Conservation (phyloP, 2,888 invertebrate genomes). For the Chromoteleia sp. region DNA sequence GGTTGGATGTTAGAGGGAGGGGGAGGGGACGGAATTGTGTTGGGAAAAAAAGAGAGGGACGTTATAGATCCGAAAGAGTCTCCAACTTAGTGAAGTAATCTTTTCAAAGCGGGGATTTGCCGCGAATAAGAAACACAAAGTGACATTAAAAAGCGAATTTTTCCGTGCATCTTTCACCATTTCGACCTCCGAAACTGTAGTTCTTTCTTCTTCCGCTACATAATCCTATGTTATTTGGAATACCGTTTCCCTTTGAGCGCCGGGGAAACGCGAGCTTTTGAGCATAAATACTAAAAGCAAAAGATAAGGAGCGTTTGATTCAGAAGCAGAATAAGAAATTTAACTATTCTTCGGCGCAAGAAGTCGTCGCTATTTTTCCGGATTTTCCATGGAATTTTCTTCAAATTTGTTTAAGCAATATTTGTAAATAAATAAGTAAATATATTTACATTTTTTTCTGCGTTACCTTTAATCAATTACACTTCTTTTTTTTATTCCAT, state of each 20-base stretch:
- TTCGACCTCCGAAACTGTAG: slow-evolving; percentile 57
- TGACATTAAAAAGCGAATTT: slow-evolving; percentile 70
- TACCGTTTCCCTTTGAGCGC: slow-evolving; percentile 60
- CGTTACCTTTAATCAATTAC: no score
- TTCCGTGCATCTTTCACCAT: slow-evolving; percentile 58
- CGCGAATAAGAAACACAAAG: slow-evolving; percentile 69
- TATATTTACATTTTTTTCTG: no score
- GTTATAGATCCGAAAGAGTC: slow-evolving; percentile 66
- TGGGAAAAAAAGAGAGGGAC: slow-evolving; percentile 36
- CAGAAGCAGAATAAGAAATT: slow-evolving; percentile 63
- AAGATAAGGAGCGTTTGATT: slow-evolving; percentile 65
- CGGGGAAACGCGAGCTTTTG: slow-evolving; percentile 57
- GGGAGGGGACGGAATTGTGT: no score
- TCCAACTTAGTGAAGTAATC: slow-evolving; percentile 67
- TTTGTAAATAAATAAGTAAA: no score
- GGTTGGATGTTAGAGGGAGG: no score
- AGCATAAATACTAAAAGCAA: slow-evolving; percentile 65
- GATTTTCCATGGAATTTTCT: slow-evolving; percentile 43
- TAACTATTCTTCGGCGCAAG: slow-evolving; percentile 49
- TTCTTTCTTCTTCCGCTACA: slow-evolving; percentile 54
- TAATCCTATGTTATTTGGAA: slow-evolving; percentile 64
- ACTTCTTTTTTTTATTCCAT: no score
- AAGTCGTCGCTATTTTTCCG: slow-evolving; percentile 50
- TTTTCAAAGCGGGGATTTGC: slow-evolving; percentile 67
- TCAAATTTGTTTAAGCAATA: slow-evolving; percentile 53